phyloP scores from a whole-genome alignment of 1,140 invertebrate genomes.

The Drosophila arawakana region DNA sequence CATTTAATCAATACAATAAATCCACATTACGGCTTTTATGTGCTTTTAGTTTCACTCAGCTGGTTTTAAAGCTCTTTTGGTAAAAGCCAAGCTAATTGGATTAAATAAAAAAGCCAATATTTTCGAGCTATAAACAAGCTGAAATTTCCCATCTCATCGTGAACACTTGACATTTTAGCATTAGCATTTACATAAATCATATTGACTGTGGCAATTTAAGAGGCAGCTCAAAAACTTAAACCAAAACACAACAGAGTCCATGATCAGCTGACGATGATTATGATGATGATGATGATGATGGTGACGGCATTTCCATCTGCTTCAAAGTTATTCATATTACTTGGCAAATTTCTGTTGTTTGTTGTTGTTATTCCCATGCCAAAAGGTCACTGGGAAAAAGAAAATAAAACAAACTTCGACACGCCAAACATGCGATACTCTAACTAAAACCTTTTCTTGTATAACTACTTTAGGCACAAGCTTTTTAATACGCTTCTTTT shows the following conservation, averaged over 20 bases:
- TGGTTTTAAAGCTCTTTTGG: not conserved
- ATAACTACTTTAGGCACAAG: too few relatives aligned
- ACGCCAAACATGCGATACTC: too few relatives aligned
- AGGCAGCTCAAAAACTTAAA: constrained; percentile 43
- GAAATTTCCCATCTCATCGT: constrained; percentile 53
- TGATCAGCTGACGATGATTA: constrained; percentile 15
- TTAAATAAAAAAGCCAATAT: constrained; percentile 17
- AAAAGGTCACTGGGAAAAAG: constrained; percentile 44
- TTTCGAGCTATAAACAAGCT: constrained; percentile 26
- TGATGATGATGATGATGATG: constrained; percentile 51
- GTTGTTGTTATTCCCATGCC: constrained; percentile 33
- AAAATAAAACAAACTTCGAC: not conserved
- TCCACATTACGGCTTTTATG: too few relatives aligned
- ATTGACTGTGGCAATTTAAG: constrained; percentile 66
- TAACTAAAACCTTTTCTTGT: too few relatives aligned
- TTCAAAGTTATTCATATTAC: constrained; percentile 50
- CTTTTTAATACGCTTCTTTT: too few relatives aligned
- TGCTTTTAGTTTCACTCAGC: too few relatives aligned
- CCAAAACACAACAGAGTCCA: constrained; percentile 52
- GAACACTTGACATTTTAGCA: constrained; percentile 75
- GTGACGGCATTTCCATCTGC: constrained; percentile 62
- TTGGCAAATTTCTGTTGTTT: constrained; percentile 61
- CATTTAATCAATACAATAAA: too few relatives aligned
- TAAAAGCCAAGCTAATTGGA: constrained; percentile 17
- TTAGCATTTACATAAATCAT: constrained; percentile 79